These are phyloP conservation scores for Anoura caudifer DNA, from an alignment of 2,113 vertebrate genomes.

Conservation along the genomic window DNA sequence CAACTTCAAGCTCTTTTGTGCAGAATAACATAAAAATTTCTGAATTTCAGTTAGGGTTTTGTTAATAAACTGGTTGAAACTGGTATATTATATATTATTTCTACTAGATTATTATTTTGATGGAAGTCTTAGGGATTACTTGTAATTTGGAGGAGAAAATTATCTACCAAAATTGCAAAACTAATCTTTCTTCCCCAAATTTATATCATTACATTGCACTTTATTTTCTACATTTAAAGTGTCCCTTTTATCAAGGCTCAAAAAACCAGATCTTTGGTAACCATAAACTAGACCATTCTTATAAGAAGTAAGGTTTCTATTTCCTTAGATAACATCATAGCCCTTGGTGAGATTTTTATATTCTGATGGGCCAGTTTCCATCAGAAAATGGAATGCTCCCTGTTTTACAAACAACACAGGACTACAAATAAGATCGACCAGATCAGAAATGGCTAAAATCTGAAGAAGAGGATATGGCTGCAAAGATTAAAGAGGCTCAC, in stretches of 20 bases:
- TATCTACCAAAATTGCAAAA: neutral
- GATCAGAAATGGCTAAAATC: neutral
- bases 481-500: neutral
- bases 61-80: neutral
- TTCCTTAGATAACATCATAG: neutral
- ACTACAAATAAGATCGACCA: neutral
- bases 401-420: neutral
- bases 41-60: conserved; percentile 17
- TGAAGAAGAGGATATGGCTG: neutral
- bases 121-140: neutral
- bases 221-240: conserved; percentile 21
- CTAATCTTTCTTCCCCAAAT: neutral
- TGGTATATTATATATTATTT: neutral
- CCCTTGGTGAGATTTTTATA: neutral
- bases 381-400: no score
- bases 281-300: neutral
- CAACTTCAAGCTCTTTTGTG: neutral
- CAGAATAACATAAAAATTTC: neutral
- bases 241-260: neutral
- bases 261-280: neutral
- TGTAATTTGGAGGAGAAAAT: conserved; percentile 24
- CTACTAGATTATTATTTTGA: neutral
- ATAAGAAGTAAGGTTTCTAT: neutral
- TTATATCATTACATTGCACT: neutral
- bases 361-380: neutral